phyloP scores from a whole-genome alignment of 1,140 invertebrate genomes.

The Pentalonia nigronervosa region DNA sequence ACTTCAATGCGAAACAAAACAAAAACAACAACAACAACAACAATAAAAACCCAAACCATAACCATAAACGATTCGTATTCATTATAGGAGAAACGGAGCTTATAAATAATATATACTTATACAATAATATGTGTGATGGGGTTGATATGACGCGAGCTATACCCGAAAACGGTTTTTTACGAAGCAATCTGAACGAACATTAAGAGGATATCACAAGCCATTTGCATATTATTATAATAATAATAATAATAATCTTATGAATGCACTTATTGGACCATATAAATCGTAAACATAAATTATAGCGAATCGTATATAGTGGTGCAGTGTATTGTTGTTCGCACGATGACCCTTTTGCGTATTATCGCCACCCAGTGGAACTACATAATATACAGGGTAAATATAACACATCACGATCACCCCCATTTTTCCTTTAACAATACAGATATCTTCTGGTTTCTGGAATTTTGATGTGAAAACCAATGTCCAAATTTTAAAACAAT shows the following conservation, averaged over 20 bases:
- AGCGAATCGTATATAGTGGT: not conserved
- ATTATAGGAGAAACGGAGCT: not conserved
- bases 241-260: constrained; percentile 28
- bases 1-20: not conserved
- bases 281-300: constrained; percentile 52
- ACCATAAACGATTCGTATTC: constrained; percentile 1
- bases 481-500: not conserved
- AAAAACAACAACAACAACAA: not conserved
- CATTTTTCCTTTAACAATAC: not conserved
- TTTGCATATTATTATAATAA: constrained; percentile 38
- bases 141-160: not conserved
- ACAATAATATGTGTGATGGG: not conserved
- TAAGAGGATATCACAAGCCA: constrained; percentile 32
- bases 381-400: not conserved
- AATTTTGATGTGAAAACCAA: not conserved
- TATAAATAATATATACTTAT: constrained; percentile 12
- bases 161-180: not conserved
- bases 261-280: constrained; percentile 41
- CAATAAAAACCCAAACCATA: not conserved
- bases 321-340: not conserved
- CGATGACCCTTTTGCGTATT: constrained; percentile 10
- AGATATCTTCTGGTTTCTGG: not conserved
- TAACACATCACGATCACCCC: not conserved
- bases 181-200: not conserved
- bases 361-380: not conserved